A percentile compares a stretch with the other conserved stretches of the same genome.
Evolutionary conservation across 1,140 invertebrate species (phyloP).

Genomic region (Frieseomelitta varia): DNA sequence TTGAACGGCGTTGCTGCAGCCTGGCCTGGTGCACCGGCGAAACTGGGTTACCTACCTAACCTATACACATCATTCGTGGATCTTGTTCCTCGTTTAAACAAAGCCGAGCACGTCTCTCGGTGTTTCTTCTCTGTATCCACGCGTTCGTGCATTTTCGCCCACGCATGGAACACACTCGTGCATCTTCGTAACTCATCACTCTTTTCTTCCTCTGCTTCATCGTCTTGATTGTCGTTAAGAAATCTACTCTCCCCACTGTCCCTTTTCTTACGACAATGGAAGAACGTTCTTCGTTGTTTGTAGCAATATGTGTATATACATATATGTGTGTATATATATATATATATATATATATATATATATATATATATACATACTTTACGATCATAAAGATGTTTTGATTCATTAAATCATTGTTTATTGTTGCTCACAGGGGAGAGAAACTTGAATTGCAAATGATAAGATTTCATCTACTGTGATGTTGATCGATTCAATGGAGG

Average conservation of each 20-base stretch:
- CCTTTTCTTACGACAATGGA: background rate
- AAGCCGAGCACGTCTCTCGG: conserved; percentile 29
- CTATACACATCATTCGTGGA: conserved; percentile 55
- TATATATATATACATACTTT: too few species aligned
- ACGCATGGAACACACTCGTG: conserved; percentile 28
- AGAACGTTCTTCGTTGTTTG: background rate
- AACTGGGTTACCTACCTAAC: conserved; percentile 78
- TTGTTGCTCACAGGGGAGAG: background rate
- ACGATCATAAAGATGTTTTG: background rate
- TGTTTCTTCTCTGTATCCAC: conserved; percentile 27
- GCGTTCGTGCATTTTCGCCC: conserved; percentile 43
- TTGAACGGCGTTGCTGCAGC: conserved; percentile 64
- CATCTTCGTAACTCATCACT: conserved; percentile 39
- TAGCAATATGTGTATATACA: too few species aligned
- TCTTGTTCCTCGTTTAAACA: conserved; percentile 43
- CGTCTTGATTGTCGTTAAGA: conserved; percentile 28
- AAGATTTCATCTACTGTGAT: background rate
- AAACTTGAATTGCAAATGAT: background rate
- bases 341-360: too few species aligned
- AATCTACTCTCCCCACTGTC: background rate
- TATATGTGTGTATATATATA: too few species aligned
- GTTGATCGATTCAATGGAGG: background rate
- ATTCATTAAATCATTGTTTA: background rate
- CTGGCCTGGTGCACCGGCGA: conserved; percentile 73
- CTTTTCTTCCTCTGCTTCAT: conserved; percentile 31